A percentile compares a stretch with the other conserved stretches of the same genome.
Evolutionary conservation across 2,113 vertebrate species (phyloP).

Genomic region (Bambusicola thoracicus): DNA sequence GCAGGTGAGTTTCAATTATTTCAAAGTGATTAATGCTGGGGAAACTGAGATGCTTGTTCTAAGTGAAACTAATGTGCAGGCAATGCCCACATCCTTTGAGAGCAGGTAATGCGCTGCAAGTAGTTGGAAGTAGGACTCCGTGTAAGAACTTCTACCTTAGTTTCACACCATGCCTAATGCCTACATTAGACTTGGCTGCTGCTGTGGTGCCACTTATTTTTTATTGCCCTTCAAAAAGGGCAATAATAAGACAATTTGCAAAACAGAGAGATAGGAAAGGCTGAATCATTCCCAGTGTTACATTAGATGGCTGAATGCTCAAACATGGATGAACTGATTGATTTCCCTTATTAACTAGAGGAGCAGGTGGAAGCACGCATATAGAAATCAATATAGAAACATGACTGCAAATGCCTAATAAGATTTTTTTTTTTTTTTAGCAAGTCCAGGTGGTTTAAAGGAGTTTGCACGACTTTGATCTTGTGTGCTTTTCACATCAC

Average conservation of each 20-base stretch:
- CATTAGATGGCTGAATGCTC: background rate
- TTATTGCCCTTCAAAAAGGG: too few species aligned
- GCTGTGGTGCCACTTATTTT: background rate
- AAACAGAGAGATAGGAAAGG: background rate
- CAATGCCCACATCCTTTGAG: background rate
- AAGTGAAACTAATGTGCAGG: rapidly evolving
- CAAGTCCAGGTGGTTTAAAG: background rate
- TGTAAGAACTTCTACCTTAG: background rate
- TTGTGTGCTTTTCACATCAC: background rate
- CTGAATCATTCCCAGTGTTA: background rate
- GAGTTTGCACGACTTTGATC: background rate
- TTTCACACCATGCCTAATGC: rapidly evolving
- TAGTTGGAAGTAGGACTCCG: background rate
- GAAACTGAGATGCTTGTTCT: background rate
- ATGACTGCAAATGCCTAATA: background rate
- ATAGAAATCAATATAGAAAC: background rate
- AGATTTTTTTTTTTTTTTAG: background rate
- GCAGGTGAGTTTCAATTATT: background rate
- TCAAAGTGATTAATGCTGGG: background rate
- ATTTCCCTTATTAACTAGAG: background rate
- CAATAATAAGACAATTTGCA: background rate
- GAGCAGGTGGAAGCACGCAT: background rate
- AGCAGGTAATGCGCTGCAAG: rapidly evolving
- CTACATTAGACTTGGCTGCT: background rate
- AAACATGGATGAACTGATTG: background rate